Conservation (phyloP, 2,113 vertebrate genomes). For the Calidris pugnax region DNA sequence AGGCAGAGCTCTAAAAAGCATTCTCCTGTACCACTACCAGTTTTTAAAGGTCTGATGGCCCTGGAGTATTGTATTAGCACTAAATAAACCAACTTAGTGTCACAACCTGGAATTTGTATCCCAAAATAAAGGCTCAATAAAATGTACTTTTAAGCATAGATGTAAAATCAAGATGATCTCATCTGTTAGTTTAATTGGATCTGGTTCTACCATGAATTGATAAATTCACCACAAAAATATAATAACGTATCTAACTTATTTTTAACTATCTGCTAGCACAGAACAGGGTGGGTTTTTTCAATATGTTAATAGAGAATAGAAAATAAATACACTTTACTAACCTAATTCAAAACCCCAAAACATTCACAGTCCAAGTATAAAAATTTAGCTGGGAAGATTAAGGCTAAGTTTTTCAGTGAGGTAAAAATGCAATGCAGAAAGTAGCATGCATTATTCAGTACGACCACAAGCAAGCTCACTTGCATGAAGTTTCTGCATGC, state of each 20-base stretch:
- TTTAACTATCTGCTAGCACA: not conserved
- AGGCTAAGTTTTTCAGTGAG: not conserved
- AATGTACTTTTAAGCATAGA: not conserved
- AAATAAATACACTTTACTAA: not conserved
- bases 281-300: not conserved
- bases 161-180: not conserved
- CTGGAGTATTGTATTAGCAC: not conserved
- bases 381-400: not conserved
- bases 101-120: not conserved
- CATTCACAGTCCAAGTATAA: not conserved
- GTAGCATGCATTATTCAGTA: not conserved
- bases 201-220: not conserved
- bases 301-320: not conserved
- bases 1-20: not conserved
- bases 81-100: not conserved
- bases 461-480: not conserved
- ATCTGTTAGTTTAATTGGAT: not conserved
- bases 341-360: not conserved
- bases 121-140: not conserved
- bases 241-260: not conserved
- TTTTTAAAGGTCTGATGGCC: not conserved
- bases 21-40: not conserved
- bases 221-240: not conserved
- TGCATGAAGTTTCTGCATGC: not conserved
- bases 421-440: not conserved